Evolutionary conservation across 2,113 vertebrate species (phyloP), one percentile per base, ranked within the genome.

Genomic region (Struthio camelus): DNA sequence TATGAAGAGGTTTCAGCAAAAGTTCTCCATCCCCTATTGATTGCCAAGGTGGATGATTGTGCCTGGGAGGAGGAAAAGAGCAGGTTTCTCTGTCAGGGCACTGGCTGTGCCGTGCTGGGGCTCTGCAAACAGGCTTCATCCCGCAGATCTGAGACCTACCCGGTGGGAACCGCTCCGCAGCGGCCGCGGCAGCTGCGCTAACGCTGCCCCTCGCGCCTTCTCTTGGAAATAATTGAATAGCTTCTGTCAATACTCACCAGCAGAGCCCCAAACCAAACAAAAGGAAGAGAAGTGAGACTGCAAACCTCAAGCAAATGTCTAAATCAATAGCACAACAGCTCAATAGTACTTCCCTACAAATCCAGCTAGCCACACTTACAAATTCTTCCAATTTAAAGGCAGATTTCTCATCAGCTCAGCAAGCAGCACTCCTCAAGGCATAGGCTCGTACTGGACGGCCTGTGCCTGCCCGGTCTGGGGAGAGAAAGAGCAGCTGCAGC

Each of bases 321-420:
- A 75, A 95, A 94, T 95, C 64, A 8, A 96, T 76, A 89, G 70
- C 71, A 66, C 53, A 69, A 86, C 85, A 85, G 85, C 92, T 94
- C 84, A 58, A 1, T 46, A 92, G 44, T 1, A 0, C 46, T 82
- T 36, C 73, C 56, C 20, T 73, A 42, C 83, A 90, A 89, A 92
- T 56, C 86, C 80, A 93, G 83, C 9, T 4, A 91, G 66, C 50
- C 36, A 46, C 1, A 0, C 46, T 87, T 22, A 66, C 75, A 87
- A 93, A 90, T 40, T 42, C 64, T 58, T 94, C 64, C 77, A 18
- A 69, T 80, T 87, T 73, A 48, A 75, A 81, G 40, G 92, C 91
- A 93, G 46, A 67, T 71, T 89, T 77, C 77, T 54, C 80, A 67
- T 27, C 75, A 64, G 65, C 75, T 92, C 92, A 83, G 75, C 59